phyloP scores from a whole-genome alignment of 2,113 vertebrate species.

The Opisthocomus hoazin region DNA sequence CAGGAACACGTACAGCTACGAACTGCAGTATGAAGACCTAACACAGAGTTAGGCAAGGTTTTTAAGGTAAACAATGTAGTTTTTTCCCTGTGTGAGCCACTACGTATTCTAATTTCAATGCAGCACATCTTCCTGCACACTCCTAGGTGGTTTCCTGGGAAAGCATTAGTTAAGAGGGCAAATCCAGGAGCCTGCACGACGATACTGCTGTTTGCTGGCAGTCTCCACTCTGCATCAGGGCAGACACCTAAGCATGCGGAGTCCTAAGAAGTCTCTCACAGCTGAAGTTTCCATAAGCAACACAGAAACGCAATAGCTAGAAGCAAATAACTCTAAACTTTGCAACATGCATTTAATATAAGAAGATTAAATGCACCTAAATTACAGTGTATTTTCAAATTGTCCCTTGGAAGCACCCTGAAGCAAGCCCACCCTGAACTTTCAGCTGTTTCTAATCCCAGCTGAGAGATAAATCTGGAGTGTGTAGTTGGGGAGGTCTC shows the following conservation, averaged over 20 bases:
- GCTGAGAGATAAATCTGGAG: slow-evolving; percentile 12
- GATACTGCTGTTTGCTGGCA: not conserved
- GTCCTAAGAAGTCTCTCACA: not conserved
- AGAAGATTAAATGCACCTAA: slow-evolving; percentile 45
- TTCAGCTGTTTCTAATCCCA: slow-evolving; percentile 49
- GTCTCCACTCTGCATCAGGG: not conserved
- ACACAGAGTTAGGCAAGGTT: not conserved
- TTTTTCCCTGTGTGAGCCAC: not conserved
- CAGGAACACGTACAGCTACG: not conserved
- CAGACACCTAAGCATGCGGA: not conserved
- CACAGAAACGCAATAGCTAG: not conserved
- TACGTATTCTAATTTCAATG: not conserved
- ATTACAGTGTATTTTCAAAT: slow-evolving; percentile 13
- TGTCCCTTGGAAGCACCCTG: slow-evolving; percentile 27
- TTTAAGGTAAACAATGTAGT: not conserved
- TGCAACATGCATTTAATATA: slow-evolving; percentile 36
- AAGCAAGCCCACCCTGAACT: slow-evolving; percentile 36
- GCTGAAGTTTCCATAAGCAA: not conserved
- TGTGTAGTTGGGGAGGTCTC: not conserved
- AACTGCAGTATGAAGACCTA: not conserved
- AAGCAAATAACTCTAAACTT: slow-evolving; percentile 13
- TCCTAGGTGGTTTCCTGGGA: not conserved
- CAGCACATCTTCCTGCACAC: not conserved
- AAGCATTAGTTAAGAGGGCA: not conserved
- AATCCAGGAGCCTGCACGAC: not conserved